Evolutionary conservation across 2,113 vertebrate species (phyloP), one percentile per base, ranked within the genome.

Genomic region (Paratilapia polleni): DNA sequence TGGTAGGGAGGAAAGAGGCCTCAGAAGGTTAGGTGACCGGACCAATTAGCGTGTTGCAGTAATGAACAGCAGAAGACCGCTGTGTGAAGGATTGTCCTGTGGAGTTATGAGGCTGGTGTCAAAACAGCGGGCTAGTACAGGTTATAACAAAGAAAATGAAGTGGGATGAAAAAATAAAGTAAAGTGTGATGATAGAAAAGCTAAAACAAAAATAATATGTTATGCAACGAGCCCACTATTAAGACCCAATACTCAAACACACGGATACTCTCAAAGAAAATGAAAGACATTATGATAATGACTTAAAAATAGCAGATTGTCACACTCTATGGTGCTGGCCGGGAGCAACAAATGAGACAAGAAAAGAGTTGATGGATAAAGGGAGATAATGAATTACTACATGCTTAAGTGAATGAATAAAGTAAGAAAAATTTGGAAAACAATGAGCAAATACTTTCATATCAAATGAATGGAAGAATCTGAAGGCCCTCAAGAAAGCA

Each of bases 11-110:
- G n/a, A 84, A 41, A 11, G 11, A 8, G 79, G 26, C 36, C 26
- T 49, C 3, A 1, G 81, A 88, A 93, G 82, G 90, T 90, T 64
- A 93, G 22, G 70, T 81, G 87, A 91, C 87, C 34, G 26, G 14
- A 78, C 60, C 62, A 78, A 89, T 89, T 89, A 93, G 74, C 12
- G 19, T 47, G 41, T 2, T 62, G 70, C 2, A 14, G 36, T 88
- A 81, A 88, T 22, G 24, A 85, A 80, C 68, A 13, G 75, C 6
- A 52, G 73, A 81, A 12, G 60, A 54, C 66, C 19, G 56, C 57
- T 4, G 80, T 26, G 63, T 78, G 68, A 66, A 62, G 66, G 8
- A 20, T 17, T 62, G 28, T 64, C 31, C 57, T 73, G 47, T 54
- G 26, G 47, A 43, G 20, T 52, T 36, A 38, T 22, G 31, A 26